Evolutionary conservation across 2,888 invertebrate genomes (phyloP), one percentile per base, ranked within the genome.

Genomic region (Sesamia inferens): DNA sequence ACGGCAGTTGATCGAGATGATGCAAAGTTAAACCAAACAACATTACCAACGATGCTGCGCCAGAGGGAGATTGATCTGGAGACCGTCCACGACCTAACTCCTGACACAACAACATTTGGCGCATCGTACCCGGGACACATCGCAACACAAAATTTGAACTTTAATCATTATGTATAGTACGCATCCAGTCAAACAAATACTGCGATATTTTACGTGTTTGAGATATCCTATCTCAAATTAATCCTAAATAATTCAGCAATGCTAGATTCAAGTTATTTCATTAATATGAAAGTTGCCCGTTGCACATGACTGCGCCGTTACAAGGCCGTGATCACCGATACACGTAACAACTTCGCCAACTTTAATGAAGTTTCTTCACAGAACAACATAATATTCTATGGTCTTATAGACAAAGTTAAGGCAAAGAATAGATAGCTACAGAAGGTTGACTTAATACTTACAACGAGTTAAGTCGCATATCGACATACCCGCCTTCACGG

Each of bases 321-420:
- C 65, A 62, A 51, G 58, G 72, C 64, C 65, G 48, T 64, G 72
- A 71, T 77, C 70, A 65, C 55, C 61, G 64, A 72, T 76, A 79
- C 69, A 78, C 63, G 39, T 54, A 66, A 77, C 66, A 77, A 86
- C 71, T 82, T 80, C 42, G 61, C 22, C 22, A 85, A 85, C 59
- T 82, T 85, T 73, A 79, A 85, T 86, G 77, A 82, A 80, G 78
- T 82, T 79, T 78, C 64, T 84, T 84, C 54, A 54, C 42, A 54
- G 59, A 78, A 72, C 63, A 67, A 70, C 64, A 73, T 78, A 55
- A 74, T 67, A 65, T 62, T 70, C 22, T 63, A 47, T 57, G 80
- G 62, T 77, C 79, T 59, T 48, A 31, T 68, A 62, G 19, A 61
- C 63, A 79, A 71, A 76, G 68, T 74, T 76, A 22, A 39, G n/a